These are phyloP conservation scores for Stratiolaelaps scimitus DNA, from an alignment of 1,140 invertebrate genomes.

Conservation along the genomic window DNA sequence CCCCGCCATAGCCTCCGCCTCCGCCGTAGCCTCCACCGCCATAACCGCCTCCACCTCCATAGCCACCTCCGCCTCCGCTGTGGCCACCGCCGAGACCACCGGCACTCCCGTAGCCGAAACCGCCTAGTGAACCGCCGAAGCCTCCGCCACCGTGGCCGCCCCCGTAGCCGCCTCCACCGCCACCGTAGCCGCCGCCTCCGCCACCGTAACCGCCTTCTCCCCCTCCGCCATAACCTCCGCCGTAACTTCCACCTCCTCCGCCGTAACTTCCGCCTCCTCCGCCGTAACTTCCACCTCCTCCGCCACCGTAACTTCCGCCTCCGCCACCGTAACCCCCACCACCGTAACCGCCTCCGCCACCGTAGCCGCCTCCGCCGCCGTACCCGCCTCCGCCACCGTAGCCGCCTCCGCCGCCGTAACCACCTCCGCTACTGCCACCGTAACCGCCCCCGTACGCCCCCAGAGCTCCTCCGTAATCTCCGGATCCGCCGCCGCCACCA, in stretches of 20 bases:
- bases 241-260: neutral
- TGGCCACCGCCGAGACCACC: neutral
- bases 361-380: neutral
- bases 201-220: neutral
- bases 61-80: neutral
- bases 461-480: neutral
- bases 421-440: neutral
- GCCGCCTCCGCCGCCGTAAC: neutral
- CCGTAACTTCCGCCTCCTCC: neutral
- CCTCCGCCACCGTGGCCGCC: neutral
- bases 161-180: neutral
- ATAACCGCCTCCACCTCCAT: neutral
- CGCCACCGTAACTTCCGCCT: neutral
- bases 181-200: neutral
- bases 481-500: too few species aligned
- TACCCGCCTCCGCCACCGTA: neutral
- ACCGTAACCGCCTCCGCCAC: neutral
- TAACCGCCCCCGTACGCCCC: neutral
- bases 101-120: neutral
- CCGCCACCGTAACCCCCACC: neutral
- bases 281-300: neutral
- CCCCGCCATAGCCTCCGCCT: constrained; percentile 10
- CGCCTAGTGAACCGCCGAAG: neutral
- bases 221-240: constrained; percentile 7
- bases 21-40: constrained; percentile 11